Conservation (phyloP, 2,888 invertebrate genomes). For the Euplagia quadripunctaria region DNA sequence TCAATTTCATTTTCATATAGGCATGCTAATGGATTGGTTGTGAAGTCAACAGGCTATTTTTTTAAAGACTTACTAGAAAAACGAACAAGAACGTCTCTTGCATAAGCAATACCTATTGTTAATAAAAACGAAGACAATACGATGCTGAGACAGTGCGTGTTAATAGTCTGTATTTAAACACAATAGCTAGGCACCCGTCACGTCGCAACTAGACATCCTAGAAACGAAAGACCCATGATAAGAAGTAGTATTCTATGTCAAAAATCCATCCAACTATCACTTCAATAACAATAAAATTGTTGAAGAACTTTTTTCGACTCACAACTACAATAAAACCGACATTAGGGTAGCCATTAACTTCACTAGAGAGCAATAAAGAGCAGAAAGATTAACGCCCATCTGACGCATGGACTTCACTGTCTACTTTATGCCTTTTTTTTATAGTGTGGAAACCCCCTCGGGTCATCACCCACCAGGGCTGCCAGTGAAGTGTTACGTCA, state of each 20-base stretch:
- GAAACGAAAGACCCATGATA: neutral
- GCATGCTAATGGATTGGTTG: neutral
- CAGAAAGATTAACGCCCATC: constrained; percentile 53
- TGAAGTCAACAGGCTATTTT: neutral
- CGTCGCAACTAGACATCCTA: neutral
- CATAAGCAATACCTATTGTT: neutral
- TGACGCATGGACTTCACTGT: constrained; percentile 37
- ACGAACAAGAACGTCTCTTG: neutral
- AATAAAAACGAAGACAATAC: neutral
- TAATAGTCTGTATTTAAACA: neutral
- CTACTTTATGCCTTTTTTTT: constrained; percentile 9
- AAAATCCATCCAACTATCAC: constrained; percentile 2
- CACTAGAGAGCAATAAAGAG: constrained; percentile 58
- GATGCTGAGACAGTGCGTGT: neutral
- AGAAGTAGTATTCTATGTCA: neutral
- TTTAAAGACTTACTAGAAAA: neutral
- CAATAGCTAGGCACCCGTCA: neutral
- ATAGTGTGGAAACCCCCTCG: too few relatives aligned
- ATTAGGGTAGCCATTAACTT: constrained; percentile 52
- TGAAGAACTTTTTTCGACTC: constrained; percentile 13
- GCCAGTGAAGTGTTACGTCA: too few relatives aligned
- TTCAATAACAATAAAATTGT: constrained; percentile 17
- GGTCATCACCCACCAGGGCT: too few relatives aligned
- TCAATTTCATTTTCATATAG: neutral
- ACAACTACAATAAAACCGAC: constrained; percentile 26